These are phyloP conservation scores for Notodonta dromedarius DNA, from an alignment of 2,888 invertebrate species.

Conservation along the genomic window DNA sequence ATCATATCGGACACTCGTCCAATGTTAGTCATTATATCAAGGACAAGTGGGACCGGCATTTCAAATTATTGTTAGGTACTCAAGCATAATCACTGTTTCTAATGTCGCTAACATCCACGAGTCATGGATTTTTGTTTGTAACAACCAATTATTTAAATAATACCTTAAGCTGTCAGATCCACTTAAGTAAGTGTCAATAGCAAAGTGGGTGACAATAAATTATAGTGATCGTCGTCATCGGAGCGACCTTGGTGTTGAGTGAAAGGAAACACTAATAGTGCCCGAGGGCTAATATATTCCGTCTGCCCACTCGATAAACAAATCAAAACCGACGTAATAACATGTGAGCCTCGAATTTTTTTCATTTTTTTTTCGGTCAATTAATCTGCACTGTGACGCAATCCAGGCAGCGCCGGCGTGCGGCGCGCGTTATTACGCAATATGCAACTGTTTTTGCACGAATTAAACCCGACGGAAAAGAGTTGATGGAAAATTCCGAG, in stretches of 20 bases:
- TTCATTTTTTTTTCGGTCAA: constrained; percentile 55
- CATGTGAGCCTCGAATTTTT: constrained; percentile 36
- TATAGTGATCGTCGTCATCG: constrained; percentile 10
- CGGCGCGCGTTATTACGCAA: constrained; percentile 51
- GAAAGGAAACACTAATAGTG: constrained; percentile 24
- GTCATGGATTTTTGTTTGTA: neutral
- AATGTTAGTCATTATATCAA: no score
- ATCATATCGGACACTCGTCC: no score
- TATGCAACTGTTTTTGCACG: constrained; percentile 39
- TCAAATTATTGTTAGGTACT: no score
- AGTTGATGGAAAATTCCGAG: constrained; percentile 7
- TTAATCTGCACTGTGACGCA: constrained; percentile 55
- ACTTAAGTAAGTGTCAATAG: constrained; percentile 10
- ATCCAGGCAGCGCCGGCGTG: constrained; percentile 47
- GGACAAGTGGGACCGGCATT: no score
- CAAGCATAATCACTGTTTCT: no score
- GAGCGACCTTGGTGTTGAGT: constrained; percentile 22
- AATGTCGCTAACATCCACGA: no score
- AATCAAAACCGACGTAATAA: constrained; percentile 24
- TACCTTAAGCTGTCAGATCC: constrained; percentile 5
- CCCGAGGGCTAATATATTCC: constrained; percentile 22
- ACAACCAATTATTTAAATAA: constrained; percentile 2
- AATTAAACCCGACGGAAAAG: constrained; percentile 9
- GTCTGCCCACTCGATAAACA: constrained; percentile 19
- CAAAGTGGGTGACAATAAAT: constrained; percentile 11